Percentiles rank a stretch among this genome's conserved stretches.
Evolutionary conservation across 2,113 vertebrate species (phyloP).

Genomic region (Isurus oxyrinchus): DNA sequence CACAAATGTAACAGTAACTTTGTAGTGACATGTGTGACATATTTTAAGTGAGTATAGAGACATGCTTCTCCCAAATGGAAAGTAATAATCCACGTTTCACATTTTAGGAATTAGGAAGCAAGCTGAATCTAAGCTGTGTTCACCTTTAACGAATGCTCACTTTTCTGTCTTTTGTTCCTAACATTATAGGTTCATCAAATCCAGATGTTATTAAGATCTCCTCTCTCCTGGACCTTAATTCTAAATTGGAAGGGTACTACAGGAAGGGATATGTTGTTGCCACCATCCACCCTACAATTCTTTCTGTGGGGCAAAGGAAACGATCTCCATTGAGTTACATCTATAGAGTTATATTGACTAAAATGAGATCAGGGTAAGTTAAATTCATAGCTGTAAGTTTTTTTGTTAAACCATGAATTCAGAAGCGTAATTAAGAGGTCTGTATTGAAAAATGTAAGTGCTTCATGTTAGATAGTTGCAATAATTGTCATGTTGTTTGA

Average conservation of each 20-base stretch:
- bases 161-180: background rate
- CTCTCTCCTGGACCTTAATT: conserved; percentile 76
- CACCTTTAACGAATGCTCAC: background rate
- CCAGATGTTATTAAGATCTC: conserved; percentile 78
- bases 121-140: background rate
- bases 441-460: background rate
- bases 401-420: background rate
- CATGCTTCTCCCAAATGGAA: background rate
- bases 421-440: background rate
- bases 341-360: conserved; percentile 77
- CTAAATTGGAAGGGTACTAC: conserved; percentile 82
- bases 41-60: background rate
- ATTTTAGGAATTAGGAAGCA: background rate
- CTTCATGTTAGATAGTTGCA: background rate
- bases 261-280: conserved; percentile 74
- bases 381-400: background rate
- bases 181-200: conserved; percentile 57
- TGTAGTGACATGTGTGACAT: background rate
- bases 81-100: background rate
- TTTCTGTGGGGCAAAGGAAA: conserved; percentile 66
- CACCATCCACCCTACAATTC: conserved; percentile 80
- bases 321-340: conserved; percentile 77
- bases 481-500: background rate
- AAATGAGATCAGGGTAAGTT: conserved; percentile 70
- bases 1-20: background rate